Evolutionary conservation across 2,888 invertebrate species (phyloP).

Genomic region (Drosophila affinis): DNA sequence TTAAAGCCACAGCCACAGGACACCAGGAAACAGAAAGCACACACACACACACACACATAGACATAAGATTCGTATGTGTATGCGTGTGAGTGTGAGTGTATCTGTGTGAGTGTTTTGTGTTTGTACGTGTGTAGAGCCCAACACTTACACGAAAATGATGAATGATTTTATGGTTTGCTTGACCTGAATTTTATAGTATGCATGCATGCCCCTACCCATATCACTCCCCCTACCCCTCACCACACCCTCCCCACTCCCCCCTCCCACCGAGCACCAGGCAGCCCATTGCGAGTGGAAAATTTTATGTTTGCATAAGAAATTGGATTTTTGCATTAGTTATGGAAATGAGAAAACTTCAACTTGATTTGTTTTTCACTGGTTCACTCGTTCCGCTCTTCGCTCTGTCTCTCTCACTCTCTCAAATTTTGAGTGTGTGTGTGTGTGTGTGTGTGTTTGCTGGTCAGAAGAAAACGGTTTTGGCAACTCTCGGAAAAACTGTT

Average conservation of each 20-base stretch:
- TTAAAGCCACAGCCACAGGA: slow-evolving; percentile 70
- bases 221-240: not conserved
- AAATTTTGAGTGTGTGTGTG: slow-evolving; percentile 1
- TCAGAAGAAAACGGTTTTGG: slow-evolving; percentile 60
- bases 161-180: slow-evolving; percentile 83
- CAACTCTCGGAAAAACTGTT: slow-evolving; percentile 68
- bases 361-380: slow-evolving; percentile 74
- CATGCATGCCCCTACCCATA: slow-evolving; percentile 57
- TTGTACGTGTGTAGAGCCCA: slow-evolving; percentile 62
- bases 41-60: slow-evolving; percentile 25
- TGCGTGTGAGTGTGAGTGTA: slow-evolving; percentile 23
- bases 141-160: slow-evolving; percentile 81
- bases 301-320: slow-evolving; percentile 83
- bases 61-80: not conserved
- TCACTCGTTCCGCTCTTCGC: slow-evolving; percentile 28
- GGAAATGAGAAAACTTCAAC: slow-evolving; percentile 81
- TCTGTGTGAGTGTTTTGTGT: slow-evolving; percentile 46
- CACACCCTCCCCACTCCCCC: too few relatives aligned
- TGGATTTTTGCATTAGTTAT: slow-evolving; percentile 83
- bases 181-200: slow-evolving; percentile 81
- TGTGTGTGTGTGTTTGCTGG: slow-evolving; percentile 40
- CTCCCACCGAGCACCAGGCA: slow-evolving; percentile 9
- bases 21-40: slow-evolving; percentile 42
- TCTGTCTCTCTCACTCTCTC: slow-evolving; percentile 18
- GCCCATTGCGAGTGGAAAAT: slow-evolving; percentile 76